Conservation (phyloP, 2,113 vertebrate genomes). For the Cyprinodon variegatus region DNA sequence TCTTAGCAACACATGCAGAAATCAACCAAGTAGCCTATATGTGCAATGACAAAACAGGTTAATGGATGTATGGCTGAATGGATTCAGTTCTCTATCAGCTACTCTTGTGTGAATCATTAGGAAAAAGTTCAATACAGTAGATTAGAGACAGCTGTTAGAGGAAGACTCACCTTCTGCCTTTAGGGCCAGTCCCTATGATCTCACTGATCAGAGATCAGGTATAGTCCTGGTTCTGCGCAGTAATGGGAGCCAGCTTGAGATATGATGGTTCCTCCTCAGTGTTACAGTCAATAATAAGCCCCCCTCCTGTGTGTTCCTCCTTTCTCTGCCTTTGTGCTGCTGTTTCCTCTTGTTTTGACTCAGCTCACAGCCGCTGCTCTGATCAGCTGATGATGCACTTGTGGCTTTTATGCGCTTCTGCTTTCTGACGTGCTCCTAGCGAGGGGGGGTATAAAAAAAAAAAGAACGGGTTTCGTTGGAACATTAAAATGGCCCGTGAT, state of each 20-base stretch:
- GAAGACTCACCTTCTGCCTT: conserved; percentile 49
- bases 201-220: neutral
- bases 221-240: neutral
- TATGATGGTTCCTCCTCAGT: neutral
- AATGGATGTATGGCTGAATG: conserved; percentile 21
- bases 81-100: neutral
- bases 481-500: neutral
- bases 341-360: conserved; percentile 32
- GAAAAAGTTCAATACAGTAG: neutral
- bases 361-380: neutral
- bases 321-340: conserved; percentile 5
- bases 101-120: neutral
- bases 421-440: conserved; percentile 21
- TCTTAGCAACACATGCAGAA: neutral
- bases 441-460: conserved; percentile 40
- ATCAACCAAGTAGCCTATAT: neutral
- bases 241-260: neutral
- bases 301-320: conserved; percentile 11
- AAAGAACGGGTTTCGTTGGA: neutral
- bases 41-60: conserved; percentile 14
- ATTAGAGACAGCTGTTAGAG: conserved; percentile 1
- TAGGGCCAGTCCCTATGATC: neutral
- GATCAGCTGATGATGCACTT: conserved; percentile 66
- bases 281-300: neutral
- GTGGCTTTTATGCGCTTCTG: conserved; percentile 58